Percentiles rank a stretch among this genome's conserved stretches.
These are phyloP conservation scores for Noctua janthe DNA, from an alignment of 2,888 invertebrate species.

Conservation along the genomic window DNA sequence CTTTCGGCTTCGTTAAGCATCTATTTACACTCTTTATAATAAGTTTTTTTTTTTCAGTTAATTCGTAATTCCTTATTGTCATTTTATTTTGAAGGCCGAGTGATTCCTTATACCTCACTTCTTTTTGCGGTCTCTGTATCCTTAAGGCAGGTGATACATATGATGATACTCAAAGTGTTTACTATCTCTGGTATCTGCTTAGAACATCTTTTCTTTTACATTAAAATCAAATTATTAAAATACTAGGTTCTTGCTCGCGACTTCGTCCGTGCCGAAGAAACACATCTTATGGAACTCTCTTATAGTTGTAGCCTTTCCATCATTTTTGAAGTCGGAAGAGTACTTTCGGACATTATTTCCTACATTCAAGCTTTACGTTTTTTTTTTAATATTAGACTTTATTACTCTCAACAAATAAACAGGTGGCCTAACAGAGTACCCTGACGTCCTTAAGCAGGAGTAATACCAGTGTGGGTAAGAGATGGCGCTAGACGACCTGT, in stretches of 20 bases:
- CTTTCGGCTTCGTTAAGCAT: too few species aligned
- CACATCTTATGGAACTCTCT: not conserved
- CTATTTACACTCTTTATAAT: not conserved
- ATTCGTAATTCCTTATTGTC: not conserved
- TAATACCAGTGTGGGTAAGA: too few species aligned
- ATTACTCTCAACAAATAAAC: too few species aligned
- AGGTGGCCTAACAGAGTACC: too few species aligned
- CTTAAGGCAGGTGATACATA: constrained; percentile 34
- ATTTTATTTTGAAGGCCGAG: not conserved
- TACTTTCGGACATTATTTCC: too few species aligned
- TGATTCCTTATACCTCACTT: not conserved
- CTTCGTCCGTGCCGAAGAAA: not conserved
- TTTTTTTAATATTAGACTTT: too few species aligned
- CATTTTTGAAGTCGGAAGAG: not conserved
- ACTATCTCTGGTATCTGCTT: not conserved
- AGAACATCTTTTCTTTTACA: constrained; percentile 23
- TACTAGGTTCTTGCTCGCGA: too few species aligned
- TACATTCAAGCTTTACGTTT: too few species aligned
- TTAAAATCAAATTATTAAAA: too few species aligned
- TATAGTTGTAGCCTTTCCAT: not conserved
- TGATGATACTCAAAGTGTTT: constrained; percentile 18
- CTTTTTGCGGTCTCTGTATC: constrained; percentile 1
- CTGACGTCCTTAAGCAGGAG: too few species aligned
- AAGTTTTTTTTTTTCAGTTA: constrained; percentile 16
- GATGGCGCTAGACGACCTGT: too few species aligned